Evolutionary conservation across 1,140 invertebrate species (phyloP), one percentile per base, ranked within the genome.

Genomic region (Penaeus chinensis): DNA sequence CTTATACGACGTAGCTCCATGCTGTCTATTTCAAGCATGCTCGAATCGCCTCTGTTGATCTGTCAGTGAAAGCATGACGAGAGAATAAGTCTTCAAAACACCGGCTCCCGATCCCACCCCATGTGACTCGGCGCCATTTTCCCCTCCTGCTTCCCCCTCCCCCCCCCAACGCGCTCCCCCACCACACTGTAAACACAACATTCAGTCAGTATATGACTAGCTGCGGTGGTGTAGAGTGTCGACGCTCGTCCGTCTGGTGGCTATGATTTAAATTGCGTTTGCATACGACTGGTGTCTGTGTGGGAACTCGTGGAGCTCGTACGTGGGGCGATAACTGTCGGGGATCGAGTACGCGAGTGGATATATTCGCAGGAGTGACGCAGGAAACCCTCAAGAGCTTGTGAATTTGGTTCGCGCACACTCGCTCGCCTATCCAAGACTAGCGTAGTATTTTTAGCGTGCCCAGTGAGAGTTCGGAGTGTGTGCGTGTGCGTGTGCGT

Each of bases 101-200:
- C 77, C 77, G 77, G 77, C 77, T 60, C 37, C 22, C 16, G 24
- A 22, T 79, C 61, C 77, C 77, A n/a, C 47, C 16, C 77, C 77
- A 79, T 79, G 77, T 79, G 77, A 79, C 77, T 79, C 20, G 77
- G 20, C 77, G 77, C 77, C 77, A 79, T 79, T 79, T 79, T 79
- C 47, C 77, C 76, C 77, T 27, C 47, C 37, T 54, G 54, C 77
- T n/a, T 37, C 20, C 61, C 47, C 77, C 77, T 60, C 54, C 19
- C 77, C 2, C 47, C 77, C 76, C 20, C 77, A 54, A 37, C 54
- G 47, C 77, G 11, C 2, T 27, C 77, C 77, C 22, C 77, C 27
- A 37, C 77, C 47, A 79, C 22, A 79, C 77, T 79, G 77, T 79
- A 79, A 79, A 79, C 77, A 79, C 77, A 79, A 79, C 77, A 78